Conservation (phyloP, 1,140 invertebrate genomes). For the Parasteatoda tepidariorum region DNA sequence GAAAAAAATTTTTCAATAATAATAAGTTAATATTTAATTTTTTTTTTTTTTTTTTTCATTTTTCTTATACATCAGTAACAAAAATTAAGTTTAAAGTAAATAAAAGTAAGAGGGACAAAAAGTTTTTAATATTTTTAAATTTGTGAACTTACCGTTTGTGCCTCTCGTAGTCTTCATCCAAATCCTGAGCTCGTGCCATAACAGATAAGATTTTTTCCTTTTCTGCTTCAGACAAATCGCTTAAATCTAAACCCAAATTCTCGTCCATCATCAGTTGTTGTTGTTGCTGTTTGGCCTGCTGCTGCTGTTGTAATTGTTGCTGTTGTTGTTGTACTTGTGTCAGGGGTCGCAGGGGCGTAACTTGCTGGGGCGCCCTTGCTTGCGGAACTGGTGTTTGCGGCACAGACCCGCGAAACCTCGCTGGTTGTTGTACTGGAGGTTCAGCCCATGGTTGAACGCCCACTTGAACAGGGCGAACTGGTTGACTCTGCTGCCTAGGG, state of each 20-base stretch:
- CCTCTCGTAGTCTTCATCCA: slow-evolving; percentile 62
- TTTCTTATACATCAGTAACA: too few species aligned
- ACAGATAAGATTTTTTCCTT: slow-evolving; percentile 74
- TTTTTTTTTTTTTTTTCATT: too few species aligned
- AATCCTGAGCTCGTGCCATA: slow-evolving; percentile 74
- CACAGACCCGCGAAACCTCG: slow-evolving; percentile 35
- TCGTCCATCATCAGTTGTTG: slow-evolving; percentile 43
- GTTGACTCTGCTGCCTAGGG: neutral
- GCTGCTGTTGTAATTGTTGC: slow-evolving; percentile 62
- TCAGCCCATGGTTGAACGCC: slow-evolving; percentile 58
- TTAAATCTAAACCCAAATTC: slow-evolving; percentile 74
- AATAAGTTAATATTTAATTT: too few species aligned
- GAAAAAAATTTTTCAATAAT: too few species aligned
- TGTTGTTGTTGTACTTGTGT: slow-evolving; percentile 37
- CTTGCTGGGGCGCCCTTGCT: slow-evolving; percentile 27
- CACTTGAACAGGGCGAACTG: slow-evolving; percentile 41
- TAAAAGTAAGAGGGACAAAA: too few species aligned
- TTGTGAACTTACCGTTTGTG: slow-evolving; percentile 46
- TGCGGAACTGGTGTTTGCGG: slow-evolving; percentile 41
- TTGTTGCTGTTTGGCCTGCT: slow-evolving; percentile 43
- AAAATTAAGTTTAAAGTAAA: too few species aligned
- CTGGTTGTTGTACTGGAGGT: slow-evolving; percentile 46
- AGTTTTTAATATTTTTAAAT: too few species aligned
- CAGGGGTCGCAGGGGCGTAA: slow-evolving; percentile 6
- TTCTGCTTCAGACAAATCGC: slow-evolving; percentile 74